Percentiles rank a stretch among this genome's conserved stretches.
Conservation (phyloP, 2,797 vertebrate genomes). For the Tapera naevia region DNA sequence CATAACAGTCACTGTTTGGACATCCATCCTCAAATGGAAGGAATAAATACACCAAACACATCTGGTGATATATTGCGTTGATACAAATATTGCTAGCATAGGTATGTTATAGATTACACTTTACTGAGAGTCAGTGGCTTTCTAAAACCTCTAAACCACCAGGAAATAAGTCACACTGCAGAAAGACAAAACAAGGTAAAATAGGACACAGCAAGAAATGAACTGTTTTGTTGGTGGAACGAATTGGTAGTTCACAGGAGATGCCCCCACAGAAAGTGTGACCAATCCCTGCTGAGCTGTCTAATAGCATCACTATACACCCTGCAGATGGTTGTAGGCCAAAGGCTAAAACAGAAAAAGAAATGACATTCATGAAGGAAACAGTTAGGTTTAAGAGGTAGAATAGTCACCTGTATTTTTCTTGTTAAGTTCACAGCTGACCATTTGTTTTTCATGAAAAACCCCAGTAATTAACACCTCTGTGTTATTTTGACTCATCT, state of each 20-base stretch:
- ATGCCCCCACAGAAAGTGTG: slow-evolving; percentile 50
- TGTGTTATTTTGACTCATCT: neutral
- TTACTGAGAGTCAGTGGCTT: slow-evolving; percentile 2
- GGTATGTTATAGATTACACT: neutral
- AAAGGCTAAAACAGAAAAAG: slow-evolving; percentile 43
- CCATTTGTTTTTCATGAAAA: neutral
- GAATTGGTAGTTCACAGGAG: slow-evolving; percentile 54
- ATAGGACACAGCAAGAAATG: slow-evolving; percentile 42
- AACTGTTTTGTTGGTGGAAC: slow-evolving; percentile 59
- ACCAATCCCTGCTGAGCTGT: slow-evolving; percentile 44
- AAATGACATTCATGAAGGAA: neutral
- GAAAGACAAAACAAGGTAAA: slow-evolving; percentile 53
- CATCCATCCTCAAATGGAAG: neutral
- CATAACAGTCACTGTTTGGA: neutral
- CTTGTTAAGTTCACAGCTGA: neutral
- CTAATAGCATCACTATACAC: slow-evolving; percentile 20
- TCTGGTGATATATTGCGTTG: neutral
- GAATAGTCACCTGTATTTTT: neutral
- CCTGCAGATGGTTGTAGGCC: slow-evolving; percentile 43
- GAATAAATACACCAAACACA: neutral
- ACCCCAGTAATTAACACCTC: neutral
- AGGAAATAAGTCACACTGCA: slow-evolving; percentile 46
- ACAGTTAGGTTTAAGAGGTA: neutral
- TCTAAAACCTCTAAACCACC: slow-evolving; percentile 2
- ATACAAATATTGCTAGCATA: neutral